Base-by-base conservation (phyloP, 2,113 vertebrate species). In the Abramis brama region DNA sequence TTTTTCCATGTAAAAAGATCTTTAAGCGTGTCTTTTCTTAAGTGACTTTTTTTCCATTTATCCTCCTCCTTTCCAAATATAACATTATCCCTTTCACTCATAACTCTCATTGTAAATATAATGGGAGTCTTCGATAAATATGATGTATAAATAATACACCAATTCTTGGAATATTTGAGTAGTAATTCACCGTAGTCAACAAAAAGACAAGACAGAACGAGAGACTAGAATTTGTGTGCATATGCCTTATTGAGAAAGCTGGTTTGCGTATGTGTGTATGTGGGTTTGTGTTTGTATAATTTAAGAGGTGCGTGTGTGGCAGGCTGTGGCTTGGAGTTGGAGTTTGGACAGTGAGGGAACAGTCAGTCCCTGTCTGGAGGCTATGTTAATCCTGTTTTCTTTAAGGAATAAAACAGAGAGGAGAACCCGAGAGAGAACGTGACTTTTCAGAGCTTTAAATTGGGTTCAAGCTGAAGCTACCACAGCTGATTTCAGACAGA, bases 401-500 rank as follows among this genome's bases (percentile, higher is more conserved):
- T 85, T 83, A 86, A 90, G 88, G 88, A 80, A 86, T 50, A 50
- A 77, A 77, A 33, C 75, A 86, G 81, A 80, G 57, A 52, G 47
- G 45, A 50, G 68, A 68, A 83, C 74, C 79, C 85, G 87, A 87
- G 82, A 86, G 82, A 87, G 89, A 64, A 36, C 13, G 57, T 62
- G 36, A 45, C 33, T 79, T 39, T n/a, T 59, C 83, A 71, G 86
- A 84, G 86, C 85, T 39, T 87, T 91, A 87, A 87, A 79, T 88
- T 89, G 81, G 85, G 81, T 81, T 88, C 91, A 90, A 88, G 92
- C 88, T 70, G 89, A 91, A 89, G 57, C 66, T 89, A 88, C 89
- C 91, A 87, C 89, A 89, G 75, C 89, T 85, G 87, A 83, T 73
- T 87, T 85, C 79, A 60, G 25, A 82, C 57, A 70, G 77, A 71